Conservation (phyloP, 2,113 vertebrate genomes). For the Engystomops pustulosus region DNA sequence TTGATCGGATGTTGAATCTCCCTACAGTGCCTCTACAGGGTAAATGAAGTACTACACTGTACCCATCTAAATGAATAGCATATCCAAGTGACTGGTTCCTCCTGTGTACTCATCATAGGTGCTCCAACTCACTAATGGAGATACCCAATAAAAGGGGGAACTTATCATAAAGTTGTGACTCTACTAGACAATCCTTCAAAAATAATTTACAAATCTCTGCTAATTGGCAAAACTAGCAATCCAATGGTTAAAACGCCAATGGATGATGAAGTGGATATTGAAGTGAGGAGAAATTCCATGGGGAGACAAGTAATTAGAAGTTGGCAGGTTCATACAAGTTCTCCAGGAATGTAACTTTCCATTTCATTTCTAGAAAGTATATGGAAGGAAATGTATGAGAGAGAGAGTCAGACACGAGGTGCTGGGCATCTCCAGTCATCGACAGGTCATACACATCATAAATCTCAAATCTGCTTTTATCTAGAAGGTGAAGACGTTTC, state of each 20-base stretch:
- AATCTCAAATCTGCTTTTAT: not conserved
- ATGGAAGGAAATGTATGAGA: not conserved
- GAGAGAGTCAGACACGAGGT: not conserved
- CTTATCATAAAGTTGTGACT: too few relatives aligned
- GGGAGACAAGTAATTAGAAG: not conserved
- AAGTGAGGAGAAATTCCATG: conserved; percentile 13
- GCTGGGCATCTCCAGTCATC: not conserved
- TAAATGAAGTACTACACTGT: not conserved
- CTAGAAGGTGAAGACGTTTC: not conserved
- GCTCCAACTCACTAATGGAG: not conserved
- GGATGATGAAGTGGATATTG: conserved; percentile 4
- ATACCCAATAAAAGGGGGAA: too few relatives aligned
- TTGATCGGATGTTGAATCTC: too few relatives aligned
- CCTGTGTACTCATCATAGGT: too few relatives aligned
- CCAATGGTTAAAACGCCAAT: not conserved
- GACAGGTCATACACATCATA: not conserved
- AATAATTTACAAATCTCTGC: not conserved
- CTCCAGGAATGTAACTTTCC: conserved; percentile 29
- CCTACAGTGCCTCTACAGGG: too few relatives aligned
- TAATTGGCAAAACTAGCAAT: not conserved
- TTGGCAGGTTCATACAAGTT: conserved; percentile 31
- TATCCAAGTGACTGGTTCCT: too few relatives aligned
- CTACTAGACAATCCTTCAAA: too few relatives aligned
- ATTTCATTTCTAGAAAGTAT: not conserved
- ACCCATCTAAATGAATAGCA: too few relatives aligned